Base-by-base conservation (phyloP, 2,888 invertebrate species). In the Atrina japonica region DNA sequence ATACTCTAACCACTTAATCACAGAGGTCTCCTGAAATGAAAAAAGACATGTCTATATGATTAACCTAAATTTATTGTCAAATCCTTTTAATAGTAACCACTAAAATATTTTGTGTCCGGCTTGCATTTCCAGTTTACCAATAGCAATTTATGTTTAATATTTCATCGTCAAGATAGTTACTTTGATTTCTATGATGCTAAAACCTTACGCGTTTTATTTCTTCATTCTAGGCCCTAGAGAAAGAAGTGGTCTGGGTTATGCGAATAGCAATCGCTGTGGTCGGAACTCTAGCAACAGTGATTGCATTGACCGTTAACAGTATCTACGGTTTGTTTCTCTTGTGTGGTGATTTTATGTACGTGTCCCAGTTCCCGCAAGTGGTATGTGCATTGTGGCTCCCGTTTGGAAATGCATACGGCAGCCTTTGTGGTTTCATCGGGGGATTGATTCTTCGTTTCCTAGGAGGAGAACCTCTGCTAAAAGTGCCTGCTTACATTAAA, bases 401-500 rank as follows among this genome's bases (percentile, higher is more conserved):
- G 14, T 27, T 52, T 5, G 67, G 73, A 49, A 84, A 84, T 66
- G 68, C 77, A 6, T 84, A 83, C 66, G 84, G 84, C 45, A 74
- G 79, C 11, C 16, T 84, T 5, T 84, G 66, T 58, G 90, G 74
- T n/a, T 90, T 64, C 91, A 93, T 96, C 76, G 93, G 96, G 79
- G 97, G 96, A 0, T 89, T 95, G 77, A 94, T 96, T 40, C 77
- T 90, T 69, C 93, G 98, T 1, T 91, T 97, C 59, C 93, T 95
- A 0, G 97, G 97, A 0, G 96, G 98, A 0, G 98, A 98, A 91
- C 94, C 94, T 64, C 91, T 97, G 82, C 92, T 98, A 88, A 94
- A 95, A 0, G 40, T 83, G 2, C 78, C 78, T 0, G 58, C 77
- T 0, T 25, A 58, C 3, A 59, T 83, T 7, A 66, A 73, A 18